Evolutionary conservation across 92 coral and sea anemone genomes (phyloP), one percentile per base, ranked within the genome.

Genomic region (Heliopora coerulea): DNA sequence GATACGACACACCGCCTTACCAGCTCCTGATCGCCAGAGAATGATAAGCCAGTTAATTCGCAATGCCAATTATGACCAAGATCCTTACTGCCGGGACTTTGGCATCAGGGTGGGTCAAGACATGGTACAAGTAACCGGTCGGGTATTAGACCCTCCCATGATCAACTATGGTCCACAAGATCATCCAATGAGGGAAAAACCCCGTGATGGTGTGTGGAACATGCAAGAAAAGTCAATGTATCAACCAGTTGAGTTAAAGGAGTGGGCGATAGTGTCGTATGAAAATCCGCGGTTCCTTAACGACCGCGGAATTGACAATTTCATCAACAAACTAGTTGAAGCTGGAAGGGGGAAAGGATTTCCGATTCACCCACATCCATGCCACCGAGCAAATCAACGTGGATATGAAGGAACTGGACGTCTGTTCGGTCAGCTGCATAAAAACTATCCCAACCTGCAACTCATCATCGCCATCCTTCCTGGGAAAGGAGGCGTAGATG

Each of bases 141-240:
- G 92, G 37, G 93, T 90, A 9, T 82, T 90, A 7, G 80, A 83
- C 13, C 39, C 97, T 17, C 97, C 97, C 3, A 29, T 15, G 58
- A 65, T 91, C 41, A 74, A 75, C 23, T 78, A 88, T 0, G 97
- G 93, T 11, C 17, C 20, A 24, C 39, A 61, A 2, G 30, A 64
- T 23, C 74, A 50, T 23, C 63, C 64, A 13, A 32, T 48, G 11
- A 34, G 46, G 3, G 58, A 50, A n/a, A 34, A 46, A 28, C 93
- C 97, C 0, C 72, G 74, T 2, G 85, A 91, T 41, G 97, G 97
- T 12, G 52, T 79, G 3, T 91, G 97, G 97, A 89, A 91, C 69
- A 88, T 91, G 97, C 79, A 79, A 3, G 62, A 78, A 18, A 32
- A 52, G 8, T 62, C 82, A n/a, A n/a, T n/a, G 11, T 62, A 42